Conservation (phyloP, 2,113 vertebrate species). For the Eptesicus fuscus region DNA sequence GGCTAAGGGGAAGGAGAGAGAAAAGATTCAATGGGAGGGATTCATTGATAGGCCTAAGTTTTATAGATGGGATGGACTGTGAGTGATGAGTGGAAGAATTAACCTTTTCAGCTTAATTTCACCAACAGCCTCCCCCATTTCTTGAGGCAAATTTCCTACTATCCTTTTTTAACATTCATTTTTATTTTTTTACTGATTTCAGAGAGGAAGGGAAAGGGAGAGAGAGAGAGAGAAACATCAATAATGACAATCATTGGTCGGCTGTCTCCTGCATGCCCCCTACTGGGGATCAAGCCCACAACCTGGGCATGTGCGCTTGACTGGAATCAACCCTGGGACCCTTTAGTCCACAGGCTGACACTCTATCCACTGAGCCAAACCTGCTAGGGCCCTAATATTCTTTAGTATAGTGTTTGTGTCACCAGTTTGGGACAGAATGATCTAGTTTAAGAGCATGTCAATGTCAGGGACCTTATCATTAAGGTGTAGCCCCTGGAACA, state of each 20-base stretch:
- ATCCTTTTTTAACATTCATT: not conserved
- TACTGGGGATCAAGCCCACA: not conserved
- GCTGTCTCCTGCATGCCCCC: not conserved
- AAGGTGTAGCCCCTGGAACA: not conserved
- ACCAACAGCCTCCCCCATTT: not conserved
- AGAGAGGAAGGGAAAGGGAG: too few species aligned
- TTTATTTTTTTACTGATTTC: too few species aligned
- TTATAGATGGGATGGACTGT: not conserved
- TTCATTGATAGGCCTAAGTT: not conserved
- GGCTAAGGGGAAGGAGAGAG: not conserved
- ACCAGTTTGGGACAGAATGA: not conserved
- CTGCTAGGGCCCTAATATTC: not conserved
- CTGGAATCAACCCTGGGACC: not conserved
- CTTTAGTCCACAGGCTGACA: not conserved
- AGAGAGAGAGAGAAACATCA: not conserved
- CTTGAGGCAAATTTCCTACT: not conserved
- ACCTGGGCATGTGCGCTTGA: not conserved
- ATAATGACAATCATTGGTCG: not conserved
- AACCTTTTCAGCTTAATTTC: not conserved
- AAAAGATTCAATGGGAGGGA: not conserved
- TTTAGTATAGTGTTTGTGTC: not conserved
- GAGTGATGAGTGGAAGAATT: not conserved
- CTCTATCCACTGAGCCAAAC: not conserved
- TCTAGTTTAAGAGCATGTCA: not conserved
- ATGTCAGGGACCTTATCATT: not conserved